Evolutionary conservation across 2,797 vertebrate species (phyloP).

Genomic region (Periophthalmus magnuspinnatus): DNA sequence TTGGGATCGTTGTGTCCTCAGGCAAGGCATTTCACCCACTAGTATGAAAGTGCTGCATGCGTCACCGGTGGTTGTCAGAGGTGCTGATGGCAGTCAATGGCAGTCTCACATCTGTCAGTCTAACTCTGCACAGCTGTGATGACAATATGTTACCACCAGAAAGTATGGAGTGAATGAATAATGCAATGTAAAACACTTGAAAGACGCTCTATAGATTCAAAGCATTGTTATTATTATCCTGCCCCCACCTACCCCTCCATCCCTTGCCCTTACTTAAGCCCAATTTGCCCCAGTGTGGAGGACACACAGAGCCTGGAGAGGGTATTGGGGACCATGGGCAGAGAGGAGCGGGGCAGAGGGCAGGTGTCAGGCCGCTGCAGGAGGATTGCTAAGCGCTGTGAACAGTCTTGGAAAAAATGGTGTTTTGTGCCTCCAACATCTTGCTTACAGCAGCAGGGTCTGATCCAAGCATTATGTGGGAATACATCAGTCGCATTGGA

Average conservation of each 20-base stretch:
- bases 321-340: slow-evolving; percentile 46
- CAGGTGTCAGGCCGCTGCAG: slow-evolving; percentile 72
- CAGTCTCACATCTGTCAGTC: too few species aligned
- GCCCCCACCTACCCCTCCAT: background rate
- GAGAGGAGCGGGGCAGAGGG: slow-evolving; percentile 65
- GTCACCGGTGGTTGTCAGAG: too few species aligned
- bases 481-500: slow-evolving; percentile 82
- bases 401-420: slow-evolving; percentile 75
- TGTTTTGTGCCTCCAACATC: slow-evolving; percentile 84
- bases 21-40: too few species aligned
- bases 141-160: too few species aligned
- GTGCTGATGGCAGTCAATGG: too few species aligned
- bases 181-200: too few species aligned
- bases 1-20: too few species aligned
- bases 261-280: slow-evolving; percentile 26
- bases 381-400: slow-evolving; percentile 76
- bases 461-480: slow-evolving; percentile 85
- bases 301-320: slow-evolving; percentile 45
- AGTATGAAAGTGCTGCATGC: too few species aligned
- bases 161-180: too few species aligned
- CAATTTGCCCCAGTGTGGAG: background rate
- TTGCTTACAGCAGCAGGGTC: slow-evolving; percentile 88
- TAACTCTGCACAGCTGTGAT: too few species aligned
- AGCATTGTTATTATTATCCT: too few species aligned
- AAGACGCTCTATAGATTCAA: too few species aligned